Percentiles rank a stretch among this genome's conserved stretches.
phyloP scores from a whole-genome alignment of 2,888 invertebrate species.

The Iselma pallidipennis region DNA sequence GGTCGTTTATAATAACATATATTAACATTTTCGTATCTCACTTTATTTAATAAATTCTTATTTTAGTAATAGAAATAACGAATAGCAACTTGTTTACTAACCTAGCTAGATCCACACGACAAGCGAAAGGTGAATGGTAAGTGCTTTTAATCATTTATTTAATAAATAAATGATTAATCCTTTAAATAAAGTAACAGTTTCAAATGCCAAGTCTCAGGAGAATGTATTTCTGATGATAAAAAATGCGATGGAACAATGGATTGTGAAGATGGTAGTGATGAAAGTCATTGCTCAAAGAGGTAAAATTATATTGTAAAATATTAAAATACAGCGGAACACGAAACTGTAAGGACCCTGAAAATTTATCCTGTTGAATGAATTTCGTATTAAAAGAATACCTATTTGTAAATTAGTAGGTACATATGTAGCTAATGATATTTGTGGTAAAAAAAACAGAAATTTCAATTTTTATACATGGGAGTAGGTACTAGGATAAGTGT shows the following conservation, averaged over 20 bases:
- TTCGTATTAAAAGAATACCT: too few relatives aligned
- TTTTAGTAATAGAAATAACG: not conserved
- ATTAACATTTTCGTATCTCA: too few relatives aligned
- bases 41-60: not conserved
- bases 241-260: constrained; percentile 57
- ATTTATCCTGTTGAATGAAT: too few relatives aligned
- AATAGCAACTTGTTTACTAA: not conserved
- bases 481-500: too few relatives aligned
- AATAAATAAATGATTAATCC: not conserved
- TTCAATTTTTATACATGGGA: too few relatives aligned
- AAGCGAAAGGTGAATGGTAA: not conserved
- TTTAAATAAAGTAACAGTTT: not conserved
- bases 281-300: constrained; percentile 43
- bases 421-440: too few relatives aligned
- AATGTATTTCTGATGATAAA: constrained; percentile 52
- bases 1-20: not conserved
- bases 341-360: not conserved
- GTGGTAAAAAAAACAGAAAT: too few relatives aligned
- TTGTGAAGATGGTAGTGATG: constrained; percentile 57
- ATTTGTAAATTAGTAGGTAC: too few relatives aligned
- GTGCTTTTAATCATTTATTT: not conserved
- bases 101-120: not conserved
- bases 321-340: not conserved
- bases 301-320: constrained; percentile 22
- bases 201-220: constrained; percentile 36